Percentiles rank a stretch among this genome's conserved stretches.
These are phyloP conservation scores for Amblyopsis rosae DNA, from an alignment of 2,113 vertebrate genomes.

Conservation along the genomic window DNA sequence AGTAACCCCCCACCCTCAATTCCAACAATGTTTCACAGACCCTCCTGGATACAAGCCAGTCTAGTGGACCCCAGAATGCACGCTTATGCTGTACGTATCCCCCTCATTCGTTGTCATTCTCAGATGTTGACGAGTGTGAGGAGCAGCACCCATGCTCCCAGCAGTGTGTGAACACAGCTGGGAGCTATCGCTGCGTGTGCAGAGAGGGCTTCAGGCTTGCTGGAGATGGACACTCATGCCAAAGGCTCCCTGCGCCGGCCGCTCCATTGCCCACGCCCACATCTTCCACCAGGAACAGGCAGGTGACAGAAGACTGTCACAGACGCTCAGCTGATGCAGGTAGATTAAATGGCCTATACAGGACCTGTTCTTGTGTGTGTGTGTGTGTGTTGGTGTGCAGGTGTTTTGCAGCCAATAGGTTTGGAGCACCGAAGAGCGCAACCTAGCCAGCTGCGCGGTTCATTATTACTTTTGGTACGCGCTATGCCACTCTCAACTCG, in stretches of 20 bases:
- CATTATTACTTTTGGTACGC: conserved; percentile 99
- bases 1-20: background rate
- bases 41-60: too few relatives aligned
- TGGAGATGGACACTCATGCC: conserved; percentile 68
- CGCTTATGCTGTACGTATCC: background rate
- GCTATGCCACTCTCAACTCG: conserved; percentile 99
- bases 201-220: conserved; percentile 74
- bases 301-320: conserved; percentile 37
- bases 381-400: background rate
- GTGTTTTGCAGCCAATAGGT: conserved; percentile 30
- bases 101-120: background rate
- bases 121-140: conserved; percentile 87
- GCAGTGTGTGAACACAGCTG: conserved; percentile 80
- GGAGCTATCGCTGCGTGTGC: conserved; percentile 84
- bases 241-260: conserved; percentile 37
- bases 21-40: too few relatives aligned
- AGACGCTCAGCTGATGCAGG: conserved; percentile 40
- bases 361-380: conserved; percentile 2
- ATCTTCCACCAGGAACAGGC: conserved; percentile 26
- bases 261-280: conserved; percentile 1
- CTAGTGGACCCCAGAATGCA: too few relatives aligned
- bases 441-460: conserved; percentile 79
- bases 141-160: conserved; percentile 75
- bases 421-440: conserved; percentile 45
- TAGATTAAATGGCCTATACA: conserved; percentile 38